Evolutionary conservation across 1,140 invertebrate genomes (phyloP), one percentile per base, ranked within the genome.

Genomic region (Asobara japonica): DNA sequence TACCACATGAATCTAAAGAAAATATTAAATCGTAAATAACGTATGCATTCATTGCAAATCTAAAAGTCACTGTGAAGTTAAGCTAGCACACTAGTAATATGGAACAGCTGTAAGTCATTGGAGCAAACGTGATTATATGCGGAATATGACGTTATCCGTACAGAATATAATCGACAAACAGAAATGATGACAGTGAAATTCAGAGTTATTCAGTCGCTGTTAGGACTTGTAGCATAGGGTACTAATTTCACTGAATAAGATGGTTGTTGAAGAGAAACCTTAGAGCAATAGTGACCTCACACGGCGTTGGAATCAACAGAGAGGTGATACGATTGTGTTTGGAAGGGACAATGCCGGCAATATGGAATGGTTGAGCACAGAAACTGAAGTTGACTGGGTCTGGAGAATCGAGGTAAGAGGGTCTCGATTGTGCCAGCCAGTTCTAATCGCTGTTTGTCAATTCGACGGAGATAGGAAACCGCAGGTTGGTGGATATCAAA

Each of bases 401-500:
- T 38, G 10, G 36, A 65, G 22, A 16, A 38, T 71, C 62, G 33
- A 31, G 61, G 22, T 66, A 33, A 22, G 45, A 60, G 48, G 70
- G 29, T 29, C 11, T 29, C 25, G 64, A 65, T 72, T 72, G 70
- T 60, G 60, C 56, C 64, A 65, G 66, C 70, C 13, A 62, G 27
- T 72, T 48, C 30, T 45, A 45, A 72, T 72, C 64, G 41, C 29
- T 72, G 62, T 72, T 72, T 72, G 70, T 64, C 70, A 33, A 72
- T 72, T 66, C 48, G 22, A 72, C 51, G 1, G 41, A 25, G 29
- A 36, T 18, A 33, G 33, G 25, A 65, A 65, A 61, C 69, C 69
- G 51, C 69, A 48, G 38, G 8, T 11, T 30, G 62, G 41, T 51
- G 69, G 69, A 65, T 71, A 71, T 51, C 62, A 36, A 65, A 29